Evolutionary conservation across 2,888 invertebrate species (phyloP).

Genomic region (Leptinotarsa rubiginosa): DNA sequence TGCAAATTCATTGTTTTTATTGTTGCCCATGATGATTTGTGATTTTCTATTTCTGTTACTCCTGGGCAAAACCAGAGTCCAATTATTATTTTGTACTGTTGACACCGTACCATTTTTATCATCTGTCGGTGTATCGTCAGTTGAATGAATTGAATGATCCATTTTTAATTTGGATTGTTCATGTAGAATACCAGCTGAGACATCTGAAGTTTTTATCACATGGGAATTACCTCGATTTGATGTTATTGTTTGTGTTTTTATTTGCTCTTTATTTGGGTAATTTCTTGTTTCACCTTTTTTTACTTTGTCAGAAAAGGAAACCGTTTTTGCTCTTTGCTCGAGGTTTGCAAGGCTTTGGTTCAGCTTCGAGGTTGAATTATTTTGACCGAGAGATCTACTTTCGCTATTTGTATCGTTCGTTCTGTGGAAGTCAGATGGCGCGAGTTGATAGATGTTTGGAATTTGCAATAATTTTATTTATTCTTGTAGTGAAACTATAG

Average conservation of each 20-base stretch:
- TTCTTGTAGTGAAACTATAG: not conserved
- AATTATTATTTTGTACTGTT: not conserved
- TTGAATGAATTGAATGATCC: not conserved
- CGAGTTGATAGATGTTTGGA: slow-evolving; percentile 12
- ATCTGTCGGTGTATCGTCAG: not conserved
- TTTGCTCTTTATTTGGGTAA: not conserved
- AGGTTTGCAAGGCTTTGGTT: not conserved
- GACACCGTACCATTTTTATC: not conserved
- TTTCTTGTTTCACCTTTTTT: not conserved
- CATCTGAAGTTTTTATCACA: not conserved
- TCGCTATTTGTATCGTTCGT: not conserved
- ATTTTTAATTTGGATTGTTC: not conserved
- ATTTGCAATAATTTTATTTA: not conserved
- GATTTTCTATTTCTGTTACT: too few species aligned
- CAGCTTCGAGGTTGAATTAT: not conserved
- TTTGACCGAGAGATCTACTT: not conserved
- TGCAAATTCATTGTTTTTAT: too few species aligned
- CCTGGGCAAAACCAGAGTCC: too few species aligned
- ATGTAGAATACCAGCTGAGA: not conserved
- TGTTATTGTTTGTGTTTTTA: not conserved
- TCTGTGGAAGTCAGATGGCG: not conserved
- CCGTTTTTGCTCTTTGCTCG: not conserved
- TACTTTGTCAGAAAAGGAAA: not conserved
- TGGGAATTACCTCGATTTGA: not conserved
- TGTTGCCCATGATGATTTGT: too few species aligned